Evolutionary conservation across 2,888 invertebrate genomes (phyloP), one percentile per base, ranked within the genome.

Genomic region (Macrosoma leucophasiata): DNA sequence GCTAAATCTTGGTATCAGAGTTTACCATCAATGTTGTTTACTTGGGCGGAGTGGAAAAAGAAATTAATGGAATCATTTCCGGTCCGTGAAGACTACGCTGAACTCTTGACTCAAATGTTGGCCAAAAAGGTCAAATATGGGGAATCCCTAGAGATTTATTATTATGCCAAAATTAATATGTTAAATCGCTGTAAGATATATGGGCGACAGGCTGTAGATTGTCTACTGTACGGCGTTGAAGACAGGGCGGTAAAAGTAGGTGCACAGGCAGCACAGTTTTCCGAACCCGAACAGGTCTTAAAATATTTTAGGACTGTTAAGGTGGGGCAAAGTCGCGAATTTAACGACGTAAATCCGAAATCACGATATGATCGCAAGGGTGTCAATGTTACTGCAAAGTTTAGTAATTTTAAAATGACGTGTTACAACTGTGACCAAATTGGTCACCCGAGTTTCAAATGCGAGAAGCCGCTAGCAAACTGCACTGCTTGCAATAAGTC

Each of bases 1-100:
- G 48, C 50, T 3, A 43, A 42, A 20, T 6, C 29, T 1, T 51
- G 46, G 48, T 50, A 48, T 24, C 43, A 50, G 9, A 40, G 39
- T 1, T 23, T 50, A 4, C 40, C 48, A 3, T 29, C 36, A 2
- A 3, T 49, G 5, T 6, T 36, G 5, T 26, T 26, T 29, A 36
- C 33, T 21, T 47, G 45, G 43, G 1, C 15, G 0, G 45, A 50
- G 17, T 47, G 46, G 46, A 43, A 48, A 23, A 32, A 11, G 2
- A 45, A 43, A 26, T 18, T 49, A 4, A 7, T 35, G 3, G 38
- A 42, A 19, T 37, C 45, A 2, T 49, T 49, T 24, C 46, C 48
- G 1, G 20, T 17, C 24, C 15, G 25, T 1, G 34, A 49, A 8
- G 32, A 50, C 21, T 48, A 29, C 10, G 48, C 45, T 1, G 44